Evolutionary conservation across 2,113 vertebrate species (phyloP), one percentile per base, ranked within the genome.

Genomic region (Microcebus murinus): DNA sequence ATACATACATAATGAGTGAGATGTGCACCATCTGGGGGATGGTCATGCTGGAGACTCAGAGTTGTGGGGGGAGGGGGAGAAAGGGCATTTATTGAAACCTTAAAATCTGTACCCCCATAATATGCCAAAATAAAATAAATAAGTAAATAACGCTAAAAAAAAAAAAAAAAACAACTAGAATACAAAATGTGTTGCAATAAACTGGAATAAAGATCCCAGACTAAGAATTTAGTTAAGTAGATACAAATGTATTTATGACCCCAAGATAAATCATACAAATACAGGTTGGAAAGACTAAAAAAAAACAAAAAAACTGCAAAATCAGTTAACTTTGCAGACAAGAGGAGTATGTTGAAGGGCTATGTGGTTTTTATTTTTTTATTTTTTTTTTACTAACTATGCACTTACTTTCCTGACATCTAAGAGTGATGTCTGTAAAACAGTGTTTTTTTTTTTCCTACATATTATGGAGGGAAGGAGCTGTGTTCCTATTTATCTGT

Each of bases 191-290:
- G 48, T 52, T 50, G 34, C 73, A 27, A 27, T 45, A 65, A 67
- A 71, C 65, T 82, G 52, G 61, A 87, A 92, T 55, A 23, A 90
- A 87, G 87, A 85, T 71, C 20, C 21, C 59, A 76, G 80, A 79
- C 39, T 18, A 68, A 89, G 74, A 63, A 63, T 81, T 76, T 45
- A 65, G 48, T 59, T 85, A 91, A 77, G 93, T 61, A 89, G 27
- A 79, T 90, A 57, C 76, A 87, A 96, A 92, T 84, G 42, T 87
- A 95, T 94, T 83, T 91, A 42, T n/a, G 29, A 15, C 9, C 8
- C 68, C 77, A 5, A 81, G 84, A 95, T 91, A 70, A 50, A 74
- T 73, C 27, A 86, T n/a, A 8, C 70, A 94, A 92, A 39, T 50
- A 57, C 13, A 71, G 71, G 34, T 80, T 81, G 92, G 85, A 87